A percentile compares a stretch with the other conserved stretches of the same genome.
These are phyloP conservation scores for Scaptomyza cyrtandrae DNA, from an alignment of 2,888 invertebrate species.

Conservation along the genomic window DNA sequence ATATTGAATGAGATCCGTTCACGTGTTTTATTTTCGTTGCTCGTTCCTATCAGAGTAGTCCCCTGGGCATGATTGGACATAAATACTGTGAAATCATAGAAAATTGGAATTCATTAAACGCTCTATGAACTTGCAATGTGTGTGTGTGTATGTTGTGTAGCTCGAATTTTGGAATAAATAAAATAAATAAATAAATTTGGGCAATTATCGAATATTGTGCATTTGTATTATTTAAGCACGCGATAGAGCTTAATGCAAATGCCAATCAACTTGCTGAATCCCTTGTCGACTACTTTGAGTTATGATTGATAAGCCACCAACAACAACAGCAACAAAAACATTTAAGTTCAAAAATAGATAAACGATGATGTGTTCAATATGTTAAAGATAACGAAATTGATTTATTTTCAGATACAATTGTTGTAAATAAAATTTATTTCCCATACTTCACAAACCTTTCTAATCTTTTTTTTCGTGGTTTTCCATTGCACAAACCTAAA, in stretches of 20 bases:
- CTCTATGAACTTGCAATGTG: conserved; percentile 42
- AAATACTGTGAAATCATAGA: conserved; percentile 56
- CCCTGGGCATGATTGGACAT: conserved; percentile 40
- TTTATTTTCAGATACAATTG: conserved; percentile 21
- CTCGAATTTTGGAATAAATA: conserved; percentile 20
- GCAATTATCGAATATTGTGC: conserved; percentile 42
- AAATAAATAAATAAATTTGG: no score
- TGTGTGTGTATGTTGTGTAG: conserved; percentile 2
- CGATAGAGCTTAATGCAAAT: conserved; percentile 17
- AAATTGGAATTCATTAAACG: conserved; percentile 54
- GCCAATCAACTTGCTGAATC: conserved; percentile 30
- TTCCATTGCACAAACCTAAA: not conserved
- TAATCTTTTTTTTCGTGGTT: not conserved
- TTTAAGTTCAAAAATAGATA: conserved; percentile 30
- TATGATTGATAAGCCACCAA: conserved; percentile 57
- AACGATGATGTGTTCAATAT: conserved; percentile 9
- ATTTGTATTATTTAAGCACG: conserved; percentile 23
- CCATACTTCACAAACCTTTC: not conserved
- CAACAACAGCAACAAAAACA: conserved; percentile 28
- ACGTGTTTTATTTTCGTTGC: conserved; percentile 48
- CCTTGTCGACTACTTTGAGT: conserved; percentile 49
- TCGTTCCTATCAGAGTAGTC: conserved; percentile 5
- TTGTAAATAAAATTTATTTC: not conserved
- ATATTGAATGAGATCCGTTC: conserved; percentile 71
- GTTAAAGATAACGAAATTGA: conserved; percentile 42